Evolutionary conservation across 2,113 vertebrate species (phyloP).

Genomic region (Columbina picui): DNA sequence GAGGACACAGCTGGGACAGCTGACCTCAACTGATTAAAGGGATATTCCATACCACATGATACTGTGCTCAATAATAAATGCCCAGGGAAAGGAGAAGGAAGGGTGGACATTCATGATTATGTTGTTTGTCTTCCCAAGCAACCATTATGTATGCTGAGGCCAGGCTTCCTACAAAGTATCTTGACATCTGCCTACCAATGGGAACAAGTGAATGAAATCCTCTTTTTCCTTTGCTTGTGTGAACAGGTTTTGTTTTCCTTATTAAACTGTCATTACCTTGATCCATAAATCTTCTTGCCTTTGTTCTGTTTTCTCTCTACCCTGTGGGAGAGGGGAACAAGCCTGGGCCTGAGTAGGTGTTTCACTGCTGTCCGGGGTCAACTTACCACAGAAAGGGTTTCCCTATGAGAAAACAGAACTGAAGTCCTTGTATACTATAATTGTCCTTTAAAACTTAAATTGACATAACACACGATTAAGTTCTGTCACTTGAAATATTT

Average conservation of each 20-base stretch:
- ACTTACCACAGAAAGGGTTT: background rate
- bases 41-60: background rate
- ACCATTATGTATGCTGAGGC: too few species aligned
- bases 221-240: too few species aligned
- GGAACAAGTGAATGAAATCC: too few species aligned
- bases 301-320: too few species aligned
- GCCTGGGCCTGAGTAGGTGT: background rate
- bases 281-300: too few species aligned
- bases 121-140: background rate
- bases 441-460: background rate
- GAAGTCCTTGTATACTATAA: background rate
- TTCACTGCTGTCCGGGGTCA: background rate
- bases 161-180: too few species aligned
- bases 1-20: background rate
- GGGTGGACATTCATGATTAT: background rate
- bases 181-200: too few species aligned
- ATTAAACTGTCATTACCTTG: too few species aligned
- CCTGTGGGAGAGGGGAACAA: too few species aligned
- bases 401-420: background rate
- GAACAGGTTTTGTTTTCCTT: too few species aligned
- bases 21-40: background rate
- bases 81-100: background rate
- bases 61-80: background rate
- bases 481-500: background rate
- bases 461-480: background rate